Conservation (phyloP, 2,113 vertebrate genomes). For the Heliornis fulica region DNA sequence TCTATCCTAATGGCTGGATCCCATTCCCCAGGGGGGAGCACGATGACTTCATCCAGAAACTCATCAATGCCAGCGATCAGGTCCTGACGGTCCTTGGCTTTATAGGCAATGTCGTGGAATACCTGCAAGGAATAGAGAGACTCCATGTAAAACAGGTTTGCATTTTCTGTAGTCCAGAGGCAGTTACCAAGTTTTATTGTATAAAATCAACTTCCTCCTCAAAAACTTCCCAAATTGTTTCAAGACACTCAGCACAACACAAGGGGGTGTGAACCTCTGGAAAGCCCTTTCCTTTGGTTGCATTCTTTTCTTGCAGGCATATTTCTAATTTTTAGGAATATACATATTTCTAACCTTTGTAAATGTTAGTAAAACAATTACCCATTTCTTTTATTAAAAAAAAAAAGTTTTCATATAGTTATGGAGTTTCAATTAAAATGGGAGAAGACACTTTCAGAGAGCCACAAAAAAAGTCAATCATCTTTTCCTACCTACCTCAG, state of each 20-base stretch:
- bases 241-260: background rate
- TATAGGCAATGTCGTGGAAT: slow-evolving; percentile 98
- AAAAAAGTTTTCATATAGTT: background rate
- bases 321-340: background rate
- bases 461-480: background rate
- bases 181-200: background rate
- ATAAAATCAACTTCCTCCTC: background rate
- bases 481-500: background rate
- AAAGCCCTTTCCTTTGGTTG: background rate
- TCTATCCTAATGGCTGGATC: slow-evolving; percentile 97
- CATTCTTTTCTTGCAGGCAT: background rate
- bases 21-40: slow-evolving; percentile 97
- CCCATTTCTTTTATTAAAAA: background rate
- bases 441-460: background rate
- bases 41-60: slow-evolving; percentile 97
- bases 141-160: background rate
- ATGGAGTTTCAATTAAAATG: background rate
- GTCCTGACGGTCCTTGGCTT: slow-evolving; percentile 95
- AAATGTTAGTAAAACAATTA: background rate
- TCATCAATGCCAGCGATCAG: slow-evolving; percentile 96
- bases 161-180: background rate
- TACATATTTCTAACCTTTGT: background rate
- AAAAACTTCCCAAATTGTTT: background rate
- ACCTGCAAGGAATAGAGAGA: slow-evolving; percentile 73
- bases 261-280: background rate